Base-by-base conservation (phyloP, 2,113 vertebrate genomes). In the Brevimyrus niger region DNA sequence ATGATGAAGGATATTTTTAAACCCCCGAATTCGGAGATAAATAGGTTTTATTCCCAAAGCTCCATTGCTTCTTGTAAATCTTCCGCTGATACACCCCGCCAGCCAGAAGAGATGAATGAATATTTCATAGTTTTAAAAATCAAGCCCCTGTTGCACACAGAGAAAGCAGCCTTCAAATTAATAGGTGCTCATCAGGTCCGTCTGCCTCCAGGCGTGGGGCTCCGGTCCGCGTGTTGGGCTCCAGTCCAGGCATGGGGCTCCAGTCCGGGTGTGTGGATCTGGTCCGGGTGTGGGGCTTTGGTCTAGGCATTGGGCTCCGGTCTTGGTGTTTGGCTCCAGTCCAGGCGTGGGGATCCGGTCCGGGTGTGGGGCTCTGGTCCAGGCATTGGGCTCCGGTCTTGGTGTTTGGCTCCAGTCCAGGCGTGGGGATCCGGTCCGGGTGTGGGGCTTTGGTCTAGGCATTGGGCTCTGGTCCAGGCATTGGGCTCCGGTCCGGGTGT, bases 1-100 rank as follows among this genome's bases (percentile, higher is more conserved):
- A 90, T 93, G 88, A 95, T 92, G 90, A 83, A 55, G 89, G 91
- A 90, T 94, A 94, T 95, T 94, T 94, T 94, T 94, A 94, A 92
- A 88, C 50, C 65, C 53, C 91, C 89, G 91, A 93, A 94, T 93
- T 93, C 92, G 91, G 92, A 94, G 93, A 94, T 94, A 93, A 94
- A 95, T 94, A 90, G 92, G 93, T 94, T 94, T 93, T 87, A 91
- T 93, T 92, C 90, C 92, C 92, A 91, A 61, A 91, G 91, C 91
- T 92, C 93, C 92, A 90, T 94, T 92, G 92, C 90, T 89, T 85
- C 92, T 92, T 82, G 91, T 93, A 92, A 90, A 93, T 91, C 92
- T 87, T 91, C 90, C 91, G 93, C 93, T 94, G 93, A 94, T 94
- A 93, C 92, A 89, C 92, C 89, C 93, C 92, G 93, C 93, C 93